phyloP scores from a whole-genome alignment of 2,113 vertebrate species.

The Cariama cristata region DNA sequence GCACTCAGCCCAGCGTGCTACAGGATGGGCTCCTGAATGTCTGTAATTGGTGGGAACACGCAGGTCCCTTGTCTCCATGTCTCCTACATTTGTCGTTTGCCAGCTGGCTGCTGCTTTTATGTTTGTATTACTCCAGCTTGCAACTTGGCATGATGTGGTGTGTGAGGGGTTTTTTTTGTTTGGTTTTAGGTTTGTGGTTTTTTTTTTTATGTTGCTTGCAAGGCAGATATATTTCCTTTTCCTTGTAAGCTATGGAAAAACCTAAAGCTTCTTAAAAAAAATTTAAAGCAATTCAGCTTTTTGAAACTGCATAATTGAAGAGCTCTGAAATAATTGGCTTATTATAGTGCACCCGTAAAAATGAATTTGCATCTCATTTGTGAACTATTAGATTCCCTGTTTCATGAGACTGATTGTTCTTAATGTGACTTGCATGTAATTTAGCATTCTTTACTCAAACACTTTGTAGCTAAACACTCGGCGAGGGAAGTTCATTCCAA shows the following conservation, averaged over 20 bases:
- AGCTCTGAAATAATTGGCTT: conserved; percentile 80
- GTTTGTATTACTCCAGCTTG: background rate
- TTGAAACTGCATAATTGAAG: conserved; percentile 72
- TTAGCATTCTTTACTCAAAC: conserved; percentile 72
- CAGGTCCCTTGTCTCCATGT: conserved; percentile 13
- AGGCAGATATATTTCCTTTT: conserved; percentile 26
- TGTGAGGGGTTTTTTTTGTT: background rate
- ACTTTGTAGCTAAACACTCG: conserved; percentile 18
- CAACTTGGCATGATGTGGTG: background rate
- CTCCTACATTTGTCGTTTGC: background rate
- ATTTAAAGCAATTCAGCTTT: conserved; percentile 63
- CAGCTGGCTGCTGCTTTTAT: conserved; percentile 40
- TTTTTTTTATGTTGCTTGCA: background rate
- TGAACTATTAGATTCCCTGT: conserved; percentile 73
- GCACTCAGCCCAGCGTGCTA: background rate
- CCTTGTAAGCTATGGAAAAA: conserved; percentile 45
- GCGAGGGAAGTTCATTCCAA: conserved; percentile 3
- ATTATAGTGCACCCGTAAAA: conserved; percentile 75
- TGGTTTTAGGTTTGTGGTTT: background rate
- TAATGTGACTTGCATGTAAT: conserved; percentile 76
- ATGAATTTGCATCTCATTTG: conserved; percentile 81
- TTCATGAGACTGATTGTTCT: conserved; percentile 72
- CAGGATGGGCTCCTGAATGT: background rate
- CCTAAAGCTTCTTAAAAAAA: conserved; percentile 40
- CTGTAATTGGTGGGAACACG: conserved; percentile 2